phyloP scores from a whole-genome alignment of 2,797 vertebrate species.

The Antrozous pallidus region DNA sequence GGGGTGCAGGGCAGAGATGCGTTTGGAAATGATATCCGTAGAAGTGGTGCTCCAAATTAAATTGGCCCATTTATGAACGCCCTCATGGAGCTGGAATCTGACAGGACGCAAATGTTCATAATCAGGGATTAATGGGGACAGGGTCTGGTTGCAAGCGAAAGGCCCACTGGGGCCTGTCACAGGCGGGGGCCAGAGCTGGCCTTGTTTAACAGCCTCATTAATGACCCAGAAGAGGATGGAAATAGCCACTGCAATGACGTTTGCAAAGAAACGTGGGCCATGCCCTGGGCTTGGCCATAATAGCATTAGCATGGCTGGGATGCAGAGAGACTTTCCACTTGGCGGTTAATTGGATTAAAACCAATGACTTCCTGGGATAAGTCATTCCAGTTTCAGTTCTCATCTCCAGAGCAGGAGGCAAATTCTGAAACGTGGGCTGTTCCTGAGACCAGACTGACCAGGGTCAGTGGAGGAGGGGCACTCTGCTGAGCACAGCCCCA shows the following conservation, averaged over 20 bases:
- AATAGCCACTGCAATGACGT: slow-evolving; percentile 58
- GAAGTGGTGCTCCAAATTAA: background rate
- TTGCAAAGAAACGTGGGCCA: slow-evolving; percentile 41
- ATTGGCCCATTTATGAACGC: background rate
- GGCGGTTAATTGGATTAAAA: slow-evolving; percentile 62
- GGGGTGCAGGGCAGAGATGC: background rate
- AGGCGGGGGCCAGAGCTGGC: slow-evolving; percentile 19
- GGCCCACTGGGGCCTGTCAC: slow-evolving; percentile 4
- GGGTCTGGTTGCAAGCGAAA: slow-evolving; percentile 28
- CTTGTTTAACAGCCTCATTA: slow-evolving; percentile 54
- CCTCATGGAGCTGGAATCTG: background rate
- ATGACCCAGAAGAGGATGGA: slow-evolving; percentile 48
- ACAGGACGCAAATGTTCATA: background rate
- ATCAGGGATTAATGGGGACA: background rate
- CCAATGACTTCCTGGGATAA: slow-evolving; percentile 43
- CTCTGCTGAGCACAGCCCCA: background rate
- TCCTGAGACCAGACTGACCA: background rate
- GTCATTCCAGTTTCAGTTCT: background rate
- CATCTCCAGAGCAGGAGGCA: slow-evolving; percentile 5
- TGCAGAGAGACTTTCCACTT: slow-evolving; percentile 53
- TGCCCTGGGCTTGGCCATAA: background rate
- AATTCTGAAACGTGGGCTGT: background rate
- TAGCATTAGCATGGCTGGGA: background rate
- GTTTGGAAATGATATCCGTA: background rate
- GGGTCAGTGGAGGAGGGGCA: background rate